phyloP scores from a whole-genome alignment of 2,888 invertebrate species.

The Noctua fimbriata region DNA sequence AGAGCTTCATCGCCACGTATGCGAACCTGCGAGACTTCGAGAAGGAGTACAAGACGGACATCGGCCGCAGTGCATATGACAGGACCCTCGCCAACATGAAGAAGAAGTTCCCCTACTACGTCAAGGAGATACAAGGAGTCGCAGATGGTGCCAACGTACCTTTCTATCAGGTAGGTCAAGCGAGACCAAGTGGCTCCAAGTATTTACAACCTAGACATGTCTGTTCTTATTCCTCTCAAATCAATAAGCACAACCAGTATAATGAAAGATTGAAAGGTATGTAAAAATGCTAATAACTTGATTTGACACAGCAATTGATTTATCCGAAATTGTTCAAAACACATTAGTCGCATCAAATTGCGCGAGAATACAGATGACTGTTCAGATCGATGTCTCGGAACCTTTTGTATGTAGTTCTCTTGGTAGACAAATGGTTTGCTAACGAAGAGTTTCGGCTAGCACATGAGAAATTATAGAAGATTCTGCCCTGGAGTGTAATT shows the following conservation, averaged over 20 bases:
- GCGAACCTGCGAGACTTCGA: conserved; percentile 92
- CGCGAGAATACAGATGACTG: neutral
- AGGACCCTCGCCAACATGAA: conserved; percentile 93
- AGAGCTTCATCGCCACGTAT: conserved; percentile 92
- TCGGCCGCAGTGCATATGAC: conserved; percentile 93
- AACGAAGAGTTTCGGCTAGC: too few species aligned
- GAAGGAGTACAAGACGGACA: conserved; percentile 92
- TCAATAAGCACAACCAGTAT: neutral
- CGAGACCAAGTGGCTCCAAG: too few species aligned
- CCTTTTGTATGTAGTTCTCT: neutral
- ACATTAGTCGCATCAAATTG: neutral
- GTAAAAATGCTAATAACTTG: neutral
- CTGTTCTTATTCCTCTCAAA: neutral
- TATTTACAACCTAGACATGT: neutral
- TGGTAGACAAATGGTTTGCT: too few species aligned
- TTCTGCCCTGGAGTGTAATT: too few species aligned
- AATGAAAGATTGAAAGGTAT: neutral
- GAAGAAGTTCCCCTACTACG: conserved; percentile 94
- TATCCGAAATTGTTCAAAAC: neutral
- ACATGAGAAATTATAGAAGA: too few species aligned
- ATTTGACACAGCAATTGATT: neutral
- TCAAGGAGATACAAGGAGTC: conserved; percentile 95
- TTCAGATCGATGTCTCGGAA: neutral
- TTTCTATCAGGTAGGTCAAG: conserved; percentile 92
- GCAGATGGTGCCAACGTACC: conserved; percentile 96